phyloP scores from a whole-genome alignment of 2,113 vertebrate species.

The Geothlypis trichas region DNA sequence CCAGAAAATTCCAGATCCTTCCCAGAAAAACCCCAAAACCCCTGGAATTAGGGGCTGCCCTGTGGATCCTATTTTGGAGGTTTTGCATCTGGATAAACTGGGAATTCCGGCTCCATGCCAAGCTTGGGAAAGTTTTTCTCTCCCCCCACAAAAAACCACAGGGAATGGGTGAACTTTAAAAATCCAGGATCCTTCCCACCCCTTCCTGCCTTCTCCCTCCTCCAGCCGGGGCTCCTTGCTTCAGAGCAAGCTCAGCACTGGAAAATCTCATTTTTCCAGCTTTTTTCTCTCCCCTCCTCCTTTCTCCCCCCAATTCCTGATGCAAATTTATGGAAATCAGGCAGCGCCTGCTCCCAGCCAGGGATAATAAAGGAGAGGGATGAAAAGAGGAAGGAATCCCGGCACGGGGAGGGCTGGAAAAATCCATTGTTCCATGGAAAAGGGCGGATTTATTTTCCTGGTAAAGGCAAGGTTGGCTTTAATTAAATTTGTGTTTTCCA shows the following conservation, averaged over 20 bases:
- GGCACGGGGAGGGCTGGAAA: not conserved
- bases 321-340: slow-evolving; percentile 47
- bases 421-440: slow-evolving; percentile 56
- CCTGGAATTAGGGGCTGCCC: not conserved
- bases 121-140: not conserved
- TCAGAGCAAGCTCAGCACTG: not conserved
- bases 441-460: slow-evolving; percentile 35
- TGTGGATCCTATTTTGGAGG: not conserved
- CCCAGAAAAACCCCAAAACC: rapidly evolving
- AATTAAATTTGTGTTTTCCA: slow-evolving; percentile 67
- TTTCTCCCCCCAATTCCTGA: not conserved
- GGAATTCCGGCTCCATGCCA: slow-evolving; percentile 13
- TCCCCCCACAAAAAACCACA: not conserved
- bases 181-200: not conserved
- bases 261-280: not conserved
- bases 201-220: not conserved
- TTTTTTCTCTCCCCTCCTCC: not conserved
- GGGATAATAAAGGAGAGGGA: slow-evolving; percentile 26
- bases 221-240: not conserved
- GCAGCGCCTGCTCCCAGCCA: not conserved
- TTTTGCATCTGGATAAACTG: not conserved
- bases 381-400: not conserved
- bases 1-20: rapidly evolving
- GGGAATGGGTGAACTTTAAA: slow-evolving; percentile 28
- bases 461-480: slow-evolving; percentile 59